Conservation (phyloP, 2,113 vertebrate species). For the Melanocharis versteri region DNA sequence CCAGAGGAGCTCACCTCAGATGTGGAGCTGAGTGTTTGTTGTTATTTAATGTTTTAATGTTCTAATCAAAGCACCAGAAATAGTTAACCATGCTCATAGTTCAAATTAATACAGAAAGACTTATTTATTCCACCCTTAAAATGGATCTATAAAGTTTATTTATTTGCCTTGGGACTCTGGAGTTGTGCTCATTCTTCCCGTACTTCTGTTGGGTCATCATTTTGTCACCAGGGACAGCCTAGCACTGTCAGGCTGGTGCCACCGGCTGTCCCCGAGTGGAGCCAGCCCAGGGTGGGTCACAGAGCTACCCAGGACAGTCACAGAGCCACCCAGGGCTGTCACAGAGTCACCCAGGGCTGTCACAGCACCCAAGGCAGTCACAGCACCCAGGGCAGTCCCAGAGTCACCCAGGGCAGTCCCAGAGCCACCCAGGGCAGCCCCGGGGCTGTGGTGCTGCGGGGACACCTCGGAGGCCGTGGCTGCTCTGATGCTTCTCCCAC, state of each 20-base stretch:
- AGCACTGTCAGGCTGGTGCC: too few species aligned
- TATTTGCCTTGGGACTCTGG: rapidly evolving
- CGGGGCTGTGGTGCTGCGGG: neutral
- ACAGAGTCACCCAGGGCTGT: neutral
- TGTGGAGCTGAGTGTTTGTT: neutral
- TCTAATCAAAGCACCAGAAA: neutral
- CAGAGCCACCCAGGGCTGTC: too few species aligned
- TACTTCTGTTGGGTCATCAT: neutral
- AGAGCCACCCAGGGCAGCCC: too few species aligned
- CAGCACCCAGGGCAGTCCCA: too few species aligned
- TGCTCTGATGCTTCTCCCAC: neutral
- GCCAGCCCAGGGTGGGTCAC: too few species aligned
- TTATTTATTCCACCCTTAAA: neutral
- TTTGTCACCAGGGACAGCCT: too few species aligned
- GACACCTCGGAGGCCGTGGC: too few species aligned
- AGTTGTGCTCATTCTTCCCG: neutral
- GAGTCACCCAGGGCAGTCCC: too few species aligned
- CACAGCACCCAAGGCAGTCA: neutral
- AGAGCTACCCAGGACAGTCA: neutral
- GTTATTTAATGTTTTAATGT: neutral
- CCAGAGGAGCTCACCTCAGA: neutral
- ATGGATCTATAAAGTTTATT: neutral
- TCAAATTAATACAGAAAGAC: neutral
- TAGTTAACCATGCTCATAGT: neutral
- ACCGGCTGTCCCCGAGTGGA: too few species aligned